phyloP scores from a whole-genome alignment of 2,888 invertebrate species.

The Onthophagus sagittarius region DNA sequence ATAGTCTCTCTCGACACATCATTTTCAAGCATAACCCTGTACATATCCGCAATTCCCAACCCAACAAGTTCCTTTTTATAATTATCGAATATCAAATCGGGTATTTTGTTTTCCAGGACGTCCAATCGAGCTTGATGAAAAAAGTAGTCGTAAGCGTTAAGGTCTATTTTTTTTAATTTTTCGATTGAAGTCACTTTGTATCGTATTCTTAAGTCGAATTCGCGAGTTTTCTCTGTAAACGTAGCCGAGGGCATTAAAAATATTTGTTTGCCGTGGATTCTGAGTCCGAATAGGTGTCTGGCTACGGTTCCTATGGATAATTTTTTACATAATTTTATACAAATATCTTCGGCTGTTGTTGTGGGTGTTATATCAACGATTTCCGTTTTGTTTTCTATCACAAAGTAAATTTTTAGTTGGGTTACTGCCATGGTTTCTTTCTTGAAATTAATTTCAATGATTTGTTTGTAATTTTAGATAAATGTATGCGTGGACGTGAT shows the following conservation, averaged over 20 bases:
- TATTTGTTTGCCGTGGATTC: slow-evolving; percentile 59
- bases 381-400: slow-evolving; percentile 32
- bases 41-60: slow-evolving; percentile 84
- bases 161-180: slow-evolving; percentile 64
- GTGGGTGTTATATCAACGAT: slow-evolving; percentile 30
- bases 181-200: slow-evolving; percentile 68
- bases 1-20: slow-evolving; percentile 63
- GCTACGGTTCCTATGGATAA: slow-evolving; percentile 72
- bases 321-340: slow-evolving; percentile 65
- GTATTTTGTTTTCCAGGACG: slow-evolving; percentile 73
- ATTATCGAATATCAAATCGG: slow-evolving; percentile 74
- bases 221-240: slow-evolving; percentile 51
- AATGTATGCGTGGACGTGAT: too few species aligned
- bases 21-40: slow-evolving; percentile 75
- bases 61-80: slow-evolving; percentile 76
- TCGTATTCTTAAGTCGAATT: slow-evolving; percentile 74
- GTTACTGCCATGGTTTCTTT: slow-evolving; percentile 13
- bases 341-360: slow-evolving; percentile 66
- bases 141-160: slow-evolving; percentile 76
- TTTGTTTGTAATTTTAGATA: not conserved
- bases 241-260: slow-evolving; percentile 67
- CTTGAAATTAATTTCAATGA: not conserved
- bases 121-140: slow-evolving; percentile 82
- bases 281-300: slow-evolving; percentile 73
- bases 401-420: slow-evolving; percentile 27